Base-by-base conservation (phyloP, 2,888 invertebrate species). In the Chamaedrilus cognettii region DNA sequence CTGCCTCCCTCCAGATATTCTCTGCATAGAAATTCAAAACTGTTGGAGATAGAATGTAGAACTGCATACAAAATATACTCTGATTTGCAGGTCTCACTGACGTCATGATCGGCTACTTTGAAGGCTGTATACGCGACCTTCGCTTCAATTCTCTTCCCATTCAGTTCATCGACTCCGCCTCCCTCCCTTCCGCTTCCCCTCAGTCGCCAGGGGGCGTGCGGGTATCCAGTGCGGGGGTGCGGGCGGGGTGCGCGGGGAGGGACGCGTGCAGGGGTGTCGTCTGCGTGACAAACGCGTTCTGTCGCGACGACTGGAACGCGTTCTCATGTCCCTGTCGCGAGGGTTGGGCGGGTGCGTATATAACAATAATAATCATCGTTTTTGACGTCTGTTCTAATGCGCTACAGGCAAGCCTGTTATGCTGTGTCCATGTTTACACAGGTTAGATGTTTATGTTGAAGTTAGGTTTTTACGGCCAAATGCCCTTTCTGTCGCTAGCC, bases 301-400 rank as follows among this genome's bases (percentile, higher is more conserved):
- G 81, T 68, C 55, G 64, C 3, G 77, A 78, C 67, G 56, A 70
- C 3, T 80, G 81, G 80, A 80, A 81, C 70, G 56, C 57, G 4
- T 72, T 73, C 61, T 65, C 67, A 26, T 80, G 80, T 69, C 34
- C 59, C 28, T 80, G 80, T 67, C 74, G 64, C 1, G 70, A 71
- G n/a, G 79, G 79, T 1, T 80, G 76, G 77, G 76, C 77, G 2
- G 79, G n/a, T n/a, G n/a, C n/a, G n/a, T n/a, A n/a, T n/a, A n/a
- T n/a, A n/a, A n/a, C n/a, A n/a, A n/a, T n/a, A n/a, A n/a, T n/a
- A n/a, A n/a, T n/a, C n/a, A n/a, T n/a, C n/a, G n/a, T n/a, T n/a
- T n/a, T n/a, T n/a, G n/a, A n/a, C n/a, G n/a, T n/a, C n/a, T n/a
- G n/a, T n/a, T n/a, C n/a, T n/a, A n/a, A n/a, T n/a, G n/a, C n/a